These are phyloP conservation scores for Vimba vimba DNA, from an alignment of 2,113 vertebrate species.

Conservation along the genomic window DNA sequence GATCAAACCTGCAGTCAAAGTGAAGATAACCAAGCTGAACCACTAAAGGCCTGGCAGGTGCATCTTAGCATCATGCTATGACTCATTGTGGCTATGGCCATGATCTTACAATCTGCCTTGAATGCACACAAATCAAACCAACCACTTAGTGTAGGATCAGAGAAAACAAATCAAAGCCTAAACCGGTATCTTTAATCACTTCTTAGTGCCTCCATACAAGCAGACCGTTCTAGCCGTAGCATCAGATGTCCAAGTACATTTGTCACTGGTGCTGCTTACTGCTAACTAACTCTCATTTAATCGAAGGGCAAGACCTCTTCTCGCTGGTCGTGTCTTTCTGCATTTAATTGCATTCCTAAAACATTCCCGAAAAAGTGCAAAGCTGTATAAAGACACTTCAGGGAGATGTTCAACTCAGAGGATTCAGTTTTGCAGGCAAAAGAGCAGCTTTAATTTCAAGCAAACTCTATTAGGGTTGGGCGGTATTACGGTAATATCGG, in stretches of 20 bases:
- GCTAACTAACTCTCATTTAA: slow-evolving; percentile 29
- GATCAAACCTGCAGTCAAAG: slow-evolving; percentile 14
- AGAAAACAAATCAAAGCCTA: neutral
- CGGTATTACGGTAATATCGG: too few relatives aligned
- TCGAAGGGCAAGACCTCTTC: neutral
- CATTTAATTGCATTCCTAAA: neutral
- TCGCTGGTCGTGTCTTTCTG: neutral
- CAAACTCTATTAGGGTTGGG: too few relatives aligned
- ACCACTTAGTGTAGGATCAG: slow-evolving; percentile 11
- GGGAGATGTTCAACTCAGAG: neutral
- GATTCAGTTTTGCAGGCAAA: neutral
- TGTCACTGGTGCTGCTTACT: slow-evolving; percentile 24
- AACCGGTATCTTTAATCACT: neutral
- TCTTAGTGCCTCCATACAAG: neutral
- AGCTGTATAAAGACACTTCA: neutral
- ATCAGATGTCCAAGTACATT: slow-evolving; percentile 10
- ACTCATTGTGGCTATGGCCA: neutral
- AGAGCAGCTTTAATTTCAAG: neutral
- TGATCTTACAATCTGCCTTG: slow-evolving; percentile 1
- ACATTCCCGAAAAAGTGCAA: neutral
- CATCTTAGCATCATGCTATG: neutral
- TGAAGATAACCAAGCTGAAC: slow-evolving; percentile 9
- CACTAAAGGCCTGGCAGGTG: neutral
- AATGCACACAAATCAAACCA: slow-evolving; percentile 8
- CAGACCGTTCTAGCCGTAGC: neutral